Base-by-base conservation (phyloP, 1,140 invertebrate species). In the Archegozetes longisetosus region DNA sequence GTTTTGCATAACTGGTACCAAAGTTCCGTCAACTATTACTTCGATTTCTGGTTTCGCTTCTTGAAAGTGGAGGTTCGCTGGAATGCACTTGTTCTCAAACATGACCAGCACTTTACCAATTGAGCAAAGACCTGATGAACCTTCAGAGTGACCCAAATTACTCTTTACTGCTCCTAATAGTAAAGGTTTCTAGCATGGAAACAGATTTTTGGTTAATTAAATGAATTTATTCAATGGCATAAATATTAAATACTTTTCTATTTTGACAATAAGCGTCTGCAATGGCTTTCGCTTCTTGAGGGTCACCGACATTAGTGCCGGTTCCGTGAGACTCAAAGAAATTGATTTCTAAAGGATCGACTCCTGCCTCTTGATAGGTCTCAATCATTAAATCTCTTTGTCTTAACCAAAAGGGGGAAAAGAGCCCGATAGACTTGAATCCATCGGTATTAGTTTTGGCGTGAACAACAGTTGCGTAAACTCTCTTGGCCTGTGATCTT, bases 271-370 rank as follows among this genome's bases (percentile, higher is more conserved):
- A 96, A 26, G 94, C 78, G 57, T 92, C 84, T 0, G 84, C 84
- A 60, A 98, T 90, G 0, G 89, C 85, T 69, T 94, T 93, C 0
- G 93, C 81, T 77, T 98, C 94, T 71, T 96, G 86, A 0, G 92
- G 91, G 75, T 98, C 94, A 23, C 94, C 90, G 52, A 80, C 82
- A 27, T 92, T 84, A 25, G 72, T 74, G 13, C 73, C 75, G 20
- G 74, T 76, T 53, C 74, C 74, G 61, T 75, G 74, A 50, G 73
- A 70, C 66, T 75, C 74, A 20, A 76, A 66, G 56, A 70, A 75
- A 12, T 58, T 55, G 0, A 75, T 66, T 14, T 67, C 61, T 12
- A 53, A 62, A 4, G 74, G 75, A 53, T 71, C 55, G 2, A 75
- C 53, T 23, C 65, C 65, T 27, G 68, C 67, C 65, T 74, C 70